Evolutionary conservation across 1,140 invertebrate genomes (phyloP).

Genomic region (Halotydeus destructor): DNA sequence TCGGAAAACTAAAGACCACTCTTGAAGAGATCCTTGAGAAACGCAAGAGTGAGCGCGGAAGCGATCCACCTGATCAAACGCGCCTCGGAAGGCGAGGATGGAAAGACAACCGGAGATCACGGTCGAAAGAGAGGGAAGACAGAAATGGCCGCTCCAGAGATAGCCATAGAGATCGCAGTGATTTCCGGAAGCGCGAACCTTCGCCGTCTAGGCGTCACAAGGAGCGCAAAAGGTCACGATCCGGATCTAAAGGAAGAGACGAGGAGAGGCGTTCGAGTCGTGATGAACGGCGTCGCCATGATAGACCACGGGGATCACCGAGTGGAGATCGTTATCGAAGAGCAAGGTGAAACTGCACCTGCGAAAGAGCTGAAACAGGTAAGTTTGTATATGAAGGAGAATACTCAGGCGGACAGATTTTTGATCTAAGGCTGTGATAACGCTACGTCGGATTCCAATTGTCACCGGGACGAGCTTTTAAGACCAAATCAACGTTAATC

Average conservation of each 20-base stretch:
- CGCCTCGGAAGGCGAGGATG: background rate
- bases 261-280: background rate
- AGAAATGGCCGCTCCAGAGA: conserved; percentile 6
- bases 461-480: no score
- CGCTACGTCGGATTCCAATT: no score
- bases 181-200: background rate
- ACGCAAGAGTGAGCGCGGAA: conserved; percentile 7
- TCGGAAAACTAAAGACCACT: conserved; percentile 42
- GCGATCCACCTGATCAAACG: background rate
- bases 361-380: no score
- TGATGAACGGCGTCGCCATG: no score
- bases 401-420: no score
- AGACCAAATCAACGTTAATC: no score
- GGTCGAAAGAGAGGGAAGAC: conserved; percentile 8
- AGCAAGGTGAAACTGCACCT: no score
- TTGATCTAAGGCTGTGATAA: no score
- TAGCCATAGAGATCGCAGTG: background rate
- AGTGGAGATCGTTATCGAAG: no score
- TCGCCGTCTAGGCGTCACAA: background rate
- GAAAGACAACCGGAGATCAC: conserved; percentile 13
- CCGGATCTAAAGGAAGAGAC: background rate
- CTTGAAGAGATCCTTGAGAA: conserved; percentile 35
- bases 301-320: no score
- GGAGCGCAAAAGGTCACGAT: background rate
- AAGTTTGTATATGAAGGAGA: no score